Evolutionary conservation across 1,140 invertebrate species (phyloP).

Genomic region (Agraylea sexmaculata): DNA sequence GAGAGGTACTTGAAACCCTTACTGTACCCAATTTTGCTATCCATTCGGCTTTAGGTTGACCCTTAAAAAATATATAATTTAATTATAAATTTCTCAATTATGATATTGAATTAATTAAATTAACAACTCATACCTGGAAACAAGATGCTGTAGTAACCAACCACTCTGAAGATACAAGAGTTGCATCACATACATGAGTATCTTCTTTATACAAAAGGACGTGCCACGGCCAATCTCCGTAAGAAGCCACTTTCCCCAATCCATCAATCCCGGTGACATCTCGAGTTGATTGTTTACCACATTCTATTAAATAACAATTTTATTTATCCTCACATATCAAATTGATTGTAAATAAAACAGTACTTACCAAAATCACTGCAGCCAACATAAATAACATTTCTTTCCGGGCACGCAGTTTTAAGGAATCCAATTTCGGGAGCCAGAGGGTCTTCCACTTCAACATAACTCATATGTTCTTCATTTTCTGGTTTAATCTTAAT

Average conservation of each 20-base stretch:
- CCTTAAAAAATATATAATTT: conserved; percentile 28
- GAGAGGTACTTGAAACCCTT: conserved; percentile 61
- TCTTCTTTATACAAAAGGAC: conserved; percentile 70
- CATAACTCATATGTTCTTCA: conserved; percentile 30
- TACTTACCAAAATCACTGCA: conserved; percentile 62
- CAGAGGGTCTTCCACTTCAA: conserved; percentile 65
- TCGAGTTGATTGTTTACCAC: conserved; percentile 59
- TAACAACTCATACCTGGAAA: conserved; percentile 51
- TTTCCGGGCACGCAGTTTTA: conserved; percentile 58
- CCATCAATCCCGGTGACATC: conserved; percentile 38
- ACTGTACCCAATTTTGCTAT: conserved; percentile 65
- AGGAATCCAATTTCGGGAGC: conserved; percentile 71
- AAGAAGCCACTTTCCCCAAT: conserved; percentile 54
- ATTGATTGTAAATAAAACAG: too few relatives aligned
- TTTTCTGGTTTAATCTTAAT: conserved; percentile 26
- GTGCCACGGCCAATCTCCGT: conserved; percentile 85
- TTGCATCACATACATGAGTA: conserved; percentile 79
- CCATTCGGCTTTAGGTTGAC: conserved; percentile 77
- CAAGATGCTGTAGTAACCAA: conserved; percentile 78
- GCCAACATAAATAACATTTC: conserved; percentile 65
- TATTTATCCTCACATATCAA: too few relatives aligned
- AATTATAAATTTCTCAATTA: not conserved
- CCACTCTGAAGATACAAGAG: conserved; percentile 65
- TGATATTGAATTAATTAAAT: not conserved
- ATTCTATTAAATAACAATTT: conserved; percentile 51